Evolutionary conservation across 2,888 invertebrate genomes (phyloP), one percentile per base, ranked within the genome.

Genomic region (Epicampocera succincta): DNA sequence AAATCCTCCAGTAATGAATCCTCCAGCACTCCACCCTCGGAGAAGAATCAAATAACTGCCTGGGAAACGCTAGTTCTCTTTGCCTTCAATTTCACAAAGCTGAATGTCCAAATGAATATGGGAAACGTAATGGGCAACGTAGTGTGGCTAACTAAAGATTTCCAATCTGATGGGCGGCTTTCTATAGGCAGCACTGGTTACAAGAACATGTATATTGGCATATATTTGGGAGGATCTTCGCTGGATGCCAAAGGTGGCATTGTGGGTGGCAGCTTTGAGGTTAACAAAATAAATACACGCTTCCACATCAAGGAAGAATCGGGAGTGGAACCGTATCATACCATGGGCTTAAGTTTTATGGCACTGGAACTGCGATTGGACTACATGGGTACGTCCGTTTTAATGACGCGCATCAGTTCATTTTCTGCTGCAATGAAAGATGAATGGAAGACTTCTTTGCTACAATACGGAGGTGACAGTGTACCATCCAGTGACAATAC

Each of bases 121-220:
- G 98, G 99, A 50, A 99, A 99, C 89, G 98, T 99, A 0, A 99
- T 99, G 98, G 99, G 99, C 13, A 98, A 98, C 89, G 98, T 99
- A 94, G 94, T 87, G 17, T 98, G 98, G 98, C 93, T 97, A 89
- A 97, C 97, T 9, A 96, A 96, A 89, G 97, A 97, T 89, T 97
- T 98, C 89, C 94, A 96, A 89, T 97, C 97, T 69, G 96, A 97
- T 87, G 98, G 98, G 0, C 94, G 98, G 40, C 92, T 99, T 25
- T 97, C 97, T 81, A 98, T 98, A 87, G 98, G 98, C 86, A 98
- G 98, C 90, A 96, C 95, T 1, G 98, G 98, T 0, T 97, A 97
- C 89, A 97, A 98, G 90, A 97, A 98, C 92, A 94, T 98, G 93
- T 96, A 95, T 90, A 95, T 98, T 79, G 95, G 96, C 58, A 93